Evolutionary conservation across 2,888 invertebrate species (phyloP), one percentile per base, ranked within the genome.

Genomic region (Chironomus tentans): DNA sequence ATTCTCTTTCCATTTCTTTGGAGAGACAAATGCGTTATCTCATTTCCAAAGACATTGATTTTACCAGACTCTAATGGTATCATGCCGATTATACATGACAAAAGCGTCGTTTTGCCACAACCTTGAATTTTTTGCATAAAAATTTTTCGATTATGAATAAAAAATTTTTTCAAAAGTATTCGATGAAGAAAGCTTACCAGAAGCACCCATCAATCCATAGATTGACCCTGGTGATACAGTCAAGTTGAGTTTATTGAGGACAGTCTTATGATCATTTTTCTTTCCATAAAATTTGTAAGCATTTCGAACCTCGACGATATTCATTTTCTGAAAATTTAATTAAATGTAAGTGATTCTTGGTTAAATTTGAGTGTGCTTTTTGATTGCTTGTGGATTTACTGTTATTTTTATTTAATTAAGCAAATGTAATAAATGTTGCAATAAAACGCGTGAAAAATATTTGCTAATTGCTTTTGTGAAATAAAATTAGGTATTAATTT

Each of bases 71-170:
- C 87, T 47, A 92, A 83, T 68, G 85, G 83, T 77, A 89, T 85
- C 77, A 90, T 85, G 0, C 93, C 93, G 1, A 93, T 90, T 77
- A 93, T 88, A 82, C 92, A 91, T 56, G 91, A 88, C 2, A 94
- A 85, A 0, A 94, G 83, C 0, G 93, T 93, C 0, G 93, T 93
- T 81, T 93, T 93, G 0, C 92, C 92, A 81, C 93, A 93, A 0
- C 93, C 93, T 79, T 56, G 15, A 56, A 0, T 13, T 62, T 62
- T 15, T 21, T 62, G 13, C 38, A 13, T 65, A 65, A 24, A 21
- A 21, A 13, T 24, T 21, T 62, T 62, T 21, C 3, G 21, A 62
- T 13, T 62, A 10, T 22, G 22, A 21, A 21, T 12, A 7, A 62
- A 1, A 24, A 4, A 28, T 24, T 56, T 18, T 56, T 56, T 21